Evolutionary conservation across 1,140 invertebrate genomes (phyloP).

Genomic region (Diprion similis): DNA sequence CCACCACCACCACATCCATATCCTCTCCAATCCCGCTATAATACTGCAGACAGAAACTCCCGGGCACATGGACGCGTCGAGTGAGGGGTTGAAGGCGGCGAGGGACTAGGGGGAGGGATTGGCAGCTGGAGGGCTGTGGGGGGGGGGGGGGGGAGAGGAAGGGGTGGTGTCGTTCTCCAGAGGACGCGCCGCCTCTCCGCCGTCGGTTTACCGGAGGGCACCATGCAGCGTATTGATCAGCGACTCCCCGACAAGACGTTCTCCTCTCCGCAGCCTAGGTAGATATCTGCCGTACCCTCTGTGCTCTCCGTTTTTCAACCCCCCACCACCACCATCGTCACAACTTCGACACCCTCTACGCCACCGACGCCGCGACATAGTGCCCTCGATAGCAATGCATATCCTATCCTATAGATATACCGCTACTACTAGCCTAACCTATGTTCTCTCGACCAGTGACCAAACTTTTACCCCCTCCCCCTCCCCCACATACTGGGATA

Average conservation of each 20-base stretch:
- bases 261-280: slow-evolving; percentile 32
- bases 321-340: slow-evolving; percentile 21
- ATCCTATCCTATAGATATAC: background rate
- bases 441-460: slow-evolving; percentile 37
- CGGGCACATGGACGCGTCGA: no score
- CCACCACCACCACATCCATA: no score
- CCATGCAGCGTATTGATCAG: slow-evolving; percentile 43
- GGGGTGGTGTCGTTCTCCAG: slow-evolving; percentile 32
- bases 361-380: slow-evolving; percentile 49
- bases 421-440: slow-evolving; percentile 45
- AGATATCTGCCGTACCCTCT: slow-evolving; percentile 40
- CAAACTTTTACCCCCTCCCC: slow-evolving; percentile 31
- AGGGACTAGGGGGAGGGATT: slow-evolving; percentile 30
- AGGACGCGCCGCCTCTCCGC: background rate
- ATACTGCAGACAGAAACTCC: no score
- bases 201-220: background rate
- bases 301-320: slow-evolving; percentile 13
- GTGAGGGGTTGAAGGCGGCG: slow-evolving; percentile 36
- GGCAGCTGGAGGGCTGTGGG: slow-evolving; percentile 36
- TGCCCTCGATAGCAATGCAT: slow-evolving; percentile 53
- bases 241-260: slow-evolving; percentile 42
- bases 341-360: slow-evolving; percentile 14
- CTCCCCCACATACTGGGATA: background rate
- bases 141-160: slow-evolving; percentile 11
- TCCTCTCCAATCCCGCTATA: no score